Conservation (phyloP, 2,888 invertebrate species). For the Pristionchus maxplancki region DNA sequence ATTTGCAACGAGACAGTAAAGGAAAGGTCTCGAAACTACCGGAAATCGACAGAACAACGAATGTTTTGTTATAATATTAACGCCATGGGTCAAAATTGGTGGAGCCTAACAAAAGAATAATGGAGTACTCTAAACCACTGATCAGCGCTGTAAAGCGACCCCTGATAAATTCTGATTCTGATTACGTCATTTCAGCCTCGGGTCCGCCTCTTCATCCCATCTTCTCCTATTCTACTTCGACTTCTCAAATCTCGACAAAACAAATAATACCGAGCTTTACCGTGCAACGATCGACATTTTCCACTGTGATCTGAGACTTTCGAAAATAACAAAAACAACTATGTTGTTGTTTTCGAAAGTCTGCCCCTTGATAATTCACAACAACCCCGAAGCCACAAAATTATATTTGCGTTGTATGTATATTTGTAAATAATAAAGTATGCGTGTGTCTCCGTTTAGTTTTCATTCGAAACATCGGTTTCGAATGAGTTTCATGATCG, state of each 20-base stretch:
- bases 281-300: not conserved
- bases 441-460: not conserved
- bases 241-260: constrained; percentile 3
- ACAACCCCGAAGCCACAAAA: constrained; percentile 5
- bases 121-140: too few relatives aligned
- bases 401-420: constrained; percentile 11
- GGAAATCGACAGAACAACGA: too few relatives aligned
- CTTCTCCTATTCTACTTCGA: constrained; percentile 1
- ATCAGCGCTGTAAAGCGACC: too few relatives aligned
- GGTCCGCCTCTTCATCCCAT: not conserved
- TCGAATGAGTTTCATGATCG: not conserved
- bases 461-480: not conserved
- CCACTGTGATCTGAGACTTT: not conserved
- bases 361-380: not conserved
- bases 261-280: constrained; percentile 11
- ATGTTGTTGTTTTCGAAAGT: not conserved
- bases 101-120: too few relatives aligned
- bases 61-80: too few relatives aligned
- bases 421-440: constrained; percentile 46
- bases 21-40: too few relatives aligned
- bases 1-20: not conserved
- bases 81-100: too few relatives aligned
- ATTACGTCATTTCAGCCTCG: constrained; percentile 33
- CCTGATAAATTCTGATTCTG: too few relatives aligned
- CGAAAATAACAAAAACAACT: not conserved